Base-by-base conservation (phyloP, 2,888 invertebrate species). In the Eupithecia exiguata region DNA sequence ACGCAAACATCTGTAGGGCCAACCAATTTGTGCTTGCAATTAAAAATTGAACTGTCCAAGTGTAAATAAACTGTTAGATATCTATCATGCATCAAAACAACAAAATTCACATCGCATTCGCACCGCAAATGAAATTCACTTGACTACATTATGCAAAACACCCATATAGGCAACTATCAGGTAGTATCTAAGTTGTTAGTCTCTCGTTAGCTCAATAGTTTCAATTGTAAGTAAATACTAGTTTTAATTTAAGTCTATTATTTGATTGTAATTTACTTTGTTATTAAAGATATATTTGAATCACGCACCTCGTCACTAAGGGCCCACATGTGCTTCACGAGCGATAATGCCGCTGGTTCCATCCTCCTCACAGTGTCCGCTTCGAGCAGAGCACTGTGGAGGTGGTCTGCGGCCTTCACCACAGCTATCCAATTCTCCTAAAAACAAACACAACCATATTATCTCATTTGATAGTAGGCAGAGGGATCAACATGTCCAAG, bases 241-340 rank as follows among this genome's bases (percentile, higher is more conserved):
- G n/a, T n/a, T n/a, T n/a, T n/a, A n/a, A n/a, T n/a, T n/a, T n/a
- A n/a, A n/a, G n/a, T n/a, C n/a, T n/a, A n/a, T n/a, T n/a, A n/a
- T n/a, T n/a, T n/a, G n/a, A n/a, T n/a, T n/a, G n/a, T n/a, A n/a
- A n/a, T n/a, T n/a, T n/a, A n/a, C n/a, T n/a, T n/a, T n/a, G n/a
- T n/a, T n/a, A n/a, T n/a, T n/a, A n/a, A n/a, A n/a, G n/a, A n/a
- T n/a, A n/a, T n/a, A n/a, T n/a, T 68, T 71, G 40, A 30, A 43
- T 25, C 74, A 82, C 83, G 73, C 82, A 94, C 94, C 83, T 92
- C 89, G 68, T 94, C 92, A 77, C 93, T 90, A 1, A 94, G 87
- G 5, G 94, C 93, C 91, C 93, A 94, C 94, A 94, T 94, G 78
- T 94, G 94, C n/a, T 89, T 89, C 25, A 94, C 91, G 18, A 94